Evolutionary conservation across 2,113 vertebrate species (phyloP), one percentile per base, ranked within the genome.

Genomic region (Prolemur simus): DNA sequence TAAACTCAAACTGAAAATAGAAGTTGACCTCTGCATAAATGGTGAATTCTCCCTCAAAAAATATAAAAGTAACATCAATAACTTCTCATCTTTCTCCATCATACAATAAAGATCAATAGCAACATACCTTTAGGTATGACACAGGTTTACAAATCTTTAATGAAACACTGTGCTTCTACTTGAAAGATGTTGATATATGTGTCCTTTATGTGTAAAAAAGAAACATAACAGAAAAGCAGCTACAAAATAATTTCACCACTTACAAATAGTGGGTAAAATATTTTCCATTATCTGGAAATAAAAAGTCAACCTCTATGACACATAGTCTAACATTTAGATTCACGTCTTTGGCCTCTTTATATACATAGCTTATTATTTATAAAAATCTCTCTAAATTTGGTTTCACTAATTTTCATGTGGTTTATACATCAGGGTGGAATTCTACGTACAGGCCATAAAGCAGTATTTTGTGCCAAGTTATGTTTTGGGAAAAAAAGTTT

Each of bases 331-430:
- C 73, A 95, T 94, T 93, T 81, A 27, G 5, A 92, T 80, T 83
- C 34, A 68, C 74, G 5, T 93, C 15, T 96, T 95, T 18, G 68
- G 73, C 27, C 29, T 97, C 73, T 71, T 52, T 52, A 54, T 60
- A 87, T 89, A 96, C 29, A 56, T 78, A 83, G 64, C 27, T 80
- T 96, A 32, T 66, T 95, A 66, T 84, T 97, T 96, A 18, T 45
- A 92, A 68, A 8, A 91, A 93, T 83, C 17, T 91, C 34, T 71
- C 6, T 83, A 56, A 89, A 34, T 90, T 86, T 18, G 18, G 25
- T 92, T 45, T 3, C 3, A 83, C 1, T 95, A 14, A 45, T 56
- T 90, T 60, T 89, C 80, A 3, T 27, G 89, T 60, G 15, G 14
- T n/a, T 84, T 95, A 87, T n/a, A 37, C 9, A 94, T 25, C 34